phyloP scores from a whole-genome alignment of 1,140 invertebrate species.

The Dendrolimus kikuchii region DNA sequence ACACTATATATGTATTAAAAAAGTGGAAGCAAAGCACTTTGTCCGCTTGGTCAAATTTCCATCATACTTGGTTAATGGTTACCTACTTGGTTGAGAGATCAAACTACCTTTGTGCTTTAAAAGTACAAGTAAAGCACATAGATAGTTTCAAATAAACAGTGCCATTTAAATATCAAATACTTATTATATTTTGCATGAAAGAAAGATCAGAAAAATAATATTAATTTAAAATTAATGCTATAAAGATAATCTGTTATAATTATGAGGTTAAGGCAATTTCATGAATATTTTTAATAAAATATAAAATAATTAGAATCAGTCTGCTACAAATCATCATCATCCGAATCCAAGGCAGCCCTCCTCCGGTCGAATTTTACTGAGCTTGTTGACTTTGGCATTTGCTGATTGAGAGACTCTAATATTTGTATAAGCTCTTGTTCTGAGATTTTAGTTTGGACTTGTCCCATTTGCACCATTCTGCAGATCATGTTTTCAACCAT shows the following conservation, averaged over 20 bases:
- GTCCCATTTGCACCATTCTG: conserved; percentile 91
- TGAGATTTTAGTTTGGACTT: conserved; percentile 84
- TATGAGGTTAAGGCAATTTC: conserved; percentile 10
- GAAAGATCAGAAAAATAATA: too few relatives aligned
- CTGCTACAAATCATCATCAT: conserved; percentile 77
- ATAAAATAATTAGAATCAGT: conserved; percentile 4
- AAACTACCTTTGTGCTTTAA: too few relatives aligned
- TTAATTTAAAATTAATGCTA: too few relatives aligned
- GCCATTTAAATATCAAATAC: too few relatives aligned
- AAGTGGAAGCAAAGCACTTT: too few relatives aligned
- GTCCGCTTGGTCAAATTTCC: too few relatives aligned
- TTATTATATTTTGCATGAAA: too few relatives aligned
- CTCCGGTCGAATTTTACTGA: conserved; percentile 92
- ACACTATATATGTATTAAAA: too few relatives aligned
- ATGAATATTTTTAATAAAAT: not conserved
- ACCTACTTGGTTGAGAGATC: too few relatives aligned
- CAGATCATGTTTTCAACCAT: conserved; percentile 96
- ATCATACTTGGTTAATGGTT: too few relatives aligned
- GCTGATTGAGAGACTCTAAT: conserved; percentile 89
- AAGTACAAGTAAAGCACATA: too few relatives aligned
- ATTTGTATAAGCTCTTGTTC: conserved; percentile 90
- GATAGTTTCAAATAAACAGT: too few relatives aligned
- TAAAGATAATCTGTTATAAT: not conserved
- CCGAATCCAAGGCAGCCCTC: conserved; percentile 87
- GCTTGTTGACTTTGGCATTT: conserved; percentile 85